Conservation (phyloP, 2,797 vertebrate genomes). For the Myotis myotis region DNA sequence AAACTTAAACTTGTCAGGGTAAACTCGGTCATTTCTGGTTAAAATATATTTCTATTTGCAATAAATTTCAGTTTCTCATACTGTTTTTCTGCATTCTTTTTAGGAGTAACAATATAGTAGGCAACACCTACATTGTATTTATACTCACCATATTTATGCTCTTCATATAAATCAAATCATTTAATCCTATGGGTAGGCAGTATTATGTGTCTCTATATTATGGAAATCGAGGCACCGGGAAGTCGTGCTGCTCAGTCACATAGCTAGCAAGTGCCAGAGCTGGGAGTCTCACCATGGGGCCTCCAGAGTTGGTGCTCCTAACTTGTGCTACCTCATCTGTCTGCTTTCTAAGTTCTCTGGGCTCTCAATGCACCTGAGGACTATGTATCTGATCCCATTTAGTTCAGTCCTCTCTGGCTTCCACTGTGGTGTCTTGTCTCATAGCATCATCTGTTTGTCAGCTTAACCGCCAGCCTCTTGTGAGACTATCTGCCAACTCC, state of each 20-base stretch:
- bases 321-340: neutral
- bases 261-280: neutral
- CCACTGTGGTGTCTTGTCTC: neutral
- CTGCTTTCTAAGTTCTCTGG: neutral
- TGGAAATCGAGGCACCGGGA: neutral
- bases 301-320: neutral
- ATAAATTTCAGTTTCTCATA: neutral
- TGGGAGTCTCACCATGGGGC: neutral
- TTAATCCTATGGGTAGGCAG: neutral
- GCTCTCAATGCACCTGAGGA: neutral
- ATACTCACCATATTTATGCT: neutral
- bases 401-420: neutral
- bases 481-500: neutral
- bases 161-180: conserved; percentile 33
- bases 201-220: neutral
- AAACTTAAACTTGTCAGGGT: neutral
- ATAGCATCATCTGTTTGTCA: neutral
- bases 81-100: neutral
- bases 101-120: neutral
- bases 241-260: neutral
- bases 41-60: neutral
- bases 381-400: neutral
- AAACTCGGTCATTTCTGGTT: neutral
- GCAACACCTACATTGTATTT: neutral
- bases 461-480: neutral